phyloP scores from a whole-genome alignment of 2,888 invertebrate genomes.

The Lasioglossum leucozonium region DNA sequence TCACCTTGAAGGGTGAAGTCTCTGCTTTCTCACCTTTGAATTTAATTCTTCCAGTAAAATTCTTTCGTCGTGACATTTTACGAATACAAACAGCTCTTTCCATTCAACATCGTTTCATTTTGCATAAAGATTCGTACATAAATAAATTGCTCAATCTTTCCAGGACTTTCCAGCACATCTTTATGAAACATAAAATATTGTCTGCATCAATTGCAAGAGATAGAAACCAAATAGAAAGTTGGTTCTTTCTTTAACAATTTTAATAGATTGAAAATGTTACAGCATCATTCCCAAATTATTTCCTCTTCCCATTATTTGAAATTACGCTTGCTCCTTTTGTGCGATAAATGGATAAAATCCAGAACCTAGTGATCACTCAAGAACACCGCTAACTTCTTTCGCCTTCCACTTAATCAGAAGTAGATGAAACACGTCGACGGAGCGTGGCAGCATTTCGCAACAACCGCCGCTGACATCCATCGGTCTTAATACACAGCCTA shows the following conservation, averaged over 20 bases:
- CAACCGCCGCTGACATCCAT: constrained; percentile 1
- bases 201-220: too few species aligned
- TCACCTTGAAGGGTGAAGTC: too few species aligned
- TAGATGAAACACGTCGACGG: background rate
- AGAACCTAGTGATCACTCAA: background rate
- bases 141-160: background rate
- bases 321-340: too few species aligned
- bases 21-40: too few species aligned
- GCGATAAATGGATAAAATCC: background rate
- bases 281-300: too few species aligned
- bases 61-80: too few species aligned
- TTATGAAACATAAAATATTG: background rate
- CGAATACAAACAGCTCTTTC: too few species aligned
- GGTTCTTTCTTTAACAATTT: too few species aligned
- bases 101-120: background rate
- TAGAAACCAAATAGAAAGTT: too few species aligned
- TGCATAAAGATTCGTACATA: background rate
- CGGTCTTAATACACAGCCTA: background rate
- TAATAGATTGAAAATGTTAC: too few species aligned
- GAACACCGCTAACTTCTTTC: background rate
- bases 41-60: too few species aligned
- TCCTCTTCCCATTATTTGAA: too few species aligned
- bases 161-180: background rate
- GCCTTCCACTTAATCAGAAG: background rate
- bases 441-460: background rate